Percentiles rank a stretch among this genome's conserved stretches.
phyloP scores from a whole-genome alignment of 2,113 vertebrate species.

The Paramisgurnus dabryanus region DNA sequence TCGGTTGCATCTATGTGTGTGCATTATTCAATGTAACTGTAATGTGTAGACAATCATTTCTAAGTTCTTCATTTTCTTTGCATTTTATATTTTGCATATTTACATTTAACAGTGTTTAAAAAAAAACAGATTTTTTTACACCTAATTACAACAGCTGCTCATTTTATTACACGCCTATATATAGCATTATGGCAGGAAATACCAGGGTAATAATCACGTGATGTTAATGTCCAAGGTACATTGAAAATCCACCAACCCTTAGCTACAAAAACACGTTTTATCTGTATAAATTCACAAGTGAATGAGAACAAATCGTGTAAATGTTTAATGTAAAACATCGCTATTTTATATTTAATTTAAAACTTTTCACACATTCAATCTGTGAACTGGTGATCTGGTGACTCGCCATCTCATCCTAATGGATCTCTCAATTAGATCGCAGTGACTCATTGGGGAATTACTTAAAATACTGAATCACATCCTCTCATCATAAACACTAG shows the following conservation, averaged over 20 bases:
- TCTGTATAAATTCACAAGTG: too few relatives aligned
- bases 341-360: neutral
- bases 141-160: neutral
- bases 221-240: neutral
- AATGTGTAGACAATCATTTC: too few relatives aligned
- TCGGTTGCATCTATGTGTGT: conserved; percentile 25
- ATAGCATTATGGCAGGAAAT: conserved; percentile 22
- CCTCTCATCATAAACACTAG: conserved; percentile 63
- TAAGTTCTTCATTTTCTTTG: too few relatives aligned
- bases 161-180: conserved; percentile 7
- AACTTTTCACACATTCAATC: neutral
- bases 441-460: conserved; percentile 51
- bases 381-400: neutral
- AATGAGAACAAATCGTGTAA: too few relatives aligned
- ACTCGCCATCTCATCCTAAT: conserved; percentile 6
- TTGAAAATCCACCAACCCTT: too few relatives aligned
- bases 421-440: conserved; percentile 2
- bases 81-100: too few relatives aligned
- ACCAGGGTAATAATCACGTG: conserved; percentile 6
- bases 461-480: conserved; percentile 75
- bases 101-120: neutral
- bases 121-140: neutral
- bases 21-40: too few relatives aligned
- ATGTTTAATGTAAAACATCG: neutral
- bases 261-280: too few relatives aligned